These are phyloP conservation scores for cattle (Bos taurus) DNA, from an alignment of 2,113 vertebrate species.

Conservation along the genomic window DNA sequence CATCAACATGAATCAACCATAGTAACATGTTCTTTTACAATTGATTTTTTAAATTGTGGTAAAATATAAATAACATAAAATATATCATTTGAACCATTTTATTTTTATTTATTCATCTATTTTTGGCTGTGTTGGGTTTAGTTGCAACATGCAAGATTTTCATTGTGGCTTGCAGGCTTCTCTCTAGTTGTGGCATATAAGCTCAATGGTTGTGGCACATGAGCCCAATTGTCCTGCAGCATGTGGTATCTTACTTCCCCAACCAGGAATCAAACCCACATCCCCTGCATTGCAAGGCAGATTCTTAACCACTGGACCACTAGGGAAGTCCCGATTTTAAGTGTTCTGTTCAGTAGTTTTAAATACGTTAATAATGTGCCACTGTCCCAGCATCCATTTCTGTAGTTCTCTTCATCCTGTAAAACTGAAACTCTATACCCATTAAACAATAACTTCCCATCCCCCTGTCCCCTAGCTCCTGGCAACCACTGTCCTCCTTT, in stretches of 20 bases:
- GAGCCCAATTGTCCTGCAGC: neutral
- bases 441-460: neutral
- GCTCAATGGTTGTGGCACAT: neutral
- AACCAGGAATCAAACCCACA: neutral
- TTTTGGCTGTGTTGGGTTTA: neutral
- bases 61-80: neutral
- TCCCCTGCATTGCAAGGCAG: neutral
- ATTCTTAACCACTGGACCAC: neutral
- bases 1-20: neutral
- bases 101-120: neutral
- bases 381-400: neutral
- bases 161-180: neutral
- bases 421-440: neutral
- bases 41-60: neutral
- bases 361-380: neutral
- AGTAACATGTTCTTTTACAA: neutral
- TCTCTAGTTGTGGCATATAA: neutral
- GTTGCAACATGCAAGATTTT: neutral
- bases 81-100: neutral
- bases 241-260: neutral
- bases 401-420: neutral
- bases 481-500: neutral
- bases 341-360: neutral
- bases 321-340: neutral
- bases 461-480: neutral